A percentile compares a stretch with the other conserved stretches of the same genome.
Evolutionary conservation across 1,140 invertebrate species (phyloP).

Genomic region (Drosophila bocqueti): DNA sequence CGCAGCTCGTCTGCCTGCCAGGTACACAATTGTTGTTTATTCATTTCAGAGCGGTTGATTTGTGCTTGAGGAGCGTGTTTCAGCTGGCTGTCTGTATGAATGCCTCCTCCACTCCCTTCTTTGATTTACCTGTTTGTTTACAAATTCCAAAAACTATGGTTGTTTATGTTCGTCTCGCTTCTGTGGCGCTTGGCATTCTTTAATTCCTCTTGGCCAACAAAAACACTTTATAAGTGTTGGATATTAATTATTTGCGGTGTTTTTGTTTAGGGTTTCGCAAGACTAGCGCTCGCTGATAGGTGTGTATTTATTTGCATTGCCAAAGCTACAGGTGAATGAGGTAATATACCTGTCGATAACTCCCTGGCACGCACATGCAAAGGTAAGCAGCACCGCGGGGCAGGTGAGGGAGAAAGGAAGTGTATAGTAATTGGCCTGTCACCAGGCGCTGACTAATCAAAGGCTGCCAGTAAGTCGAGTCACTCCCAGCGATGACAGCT

Average conservation of each 20-base stretch:
- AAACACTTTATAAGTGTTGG: conserved; percentile 31
- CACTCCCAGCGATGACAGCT: conserved; percentile 36
- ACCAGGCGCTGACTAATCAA: conserved; percentile 41
- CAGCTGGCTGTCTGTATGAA: neutral
- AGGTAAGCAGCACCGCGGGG: neutral
- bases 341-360: conserved; percentile 39
- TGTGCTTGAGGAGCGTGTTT: conserved; percentile 28
- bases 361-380: conserved; percentile 24
- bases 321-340: conserved; percentile 31
- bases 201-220: conserved; percentile 25
- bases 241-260: conserved; percentile 38
- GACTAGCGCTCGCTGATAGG: conserved; percentile 1
- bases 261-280: conserved; percentile 37
- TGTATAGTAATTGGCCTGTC: conserved; percentile 37
- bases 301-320: conserved; percentile 12
- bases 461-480: neutral
- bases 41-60: conserved; percentile 23
- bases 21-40: conserved; percentile 32
- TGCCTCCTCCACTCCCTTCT: neutral
- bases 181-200: conserved; percentile 29
- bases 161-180: conserved; percentile 38
- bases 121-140: conserved; percentile 36
- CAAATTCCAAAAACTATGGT: conserved; percentile 23
- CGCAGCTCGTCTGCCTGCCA: neutral
- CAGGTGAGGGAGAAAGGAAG: conserved; percentile 3